Conservation (phyloP, 2,113 vertebrate genomes). For the Notarius quadriscutis region DNA sequence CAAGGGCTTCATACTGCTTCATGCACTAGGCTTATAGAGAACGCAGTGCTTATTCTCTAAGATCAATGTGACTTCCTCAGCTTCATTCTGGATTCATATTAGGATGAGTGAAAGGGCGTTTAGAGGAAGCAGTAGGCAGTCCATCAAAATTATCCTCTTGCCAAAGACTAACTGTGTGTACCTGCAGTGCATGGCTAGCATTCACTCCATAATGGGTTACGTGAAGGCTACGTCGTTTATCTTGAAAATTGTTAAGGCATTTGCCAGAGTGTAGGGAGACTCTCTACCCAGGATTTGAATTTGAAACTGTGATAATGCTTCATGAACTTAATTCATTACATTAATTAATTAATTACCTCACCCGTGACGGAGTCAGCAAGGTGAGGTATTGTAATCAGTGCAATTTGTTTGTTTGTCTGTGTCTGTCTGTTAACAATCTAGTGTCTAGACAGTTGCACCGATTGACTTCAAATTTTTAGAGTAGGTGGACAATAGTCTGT, state of each 20-base stretch:
- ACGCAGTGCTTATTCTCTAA: background rate
- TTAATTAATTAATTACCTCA: background rate
- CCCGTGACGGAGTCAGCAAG: too few species aligned
- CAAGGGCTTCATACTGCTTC: background rate
- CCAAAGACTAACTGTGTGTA: slow-evolving; percentile 33
- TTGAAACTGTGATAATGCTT: slow-evolving; percentile 1
- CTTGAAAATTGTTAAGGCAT: slow-evolving; percentile 32
- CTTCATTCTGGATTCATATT: slow-evolving; percentile 29
- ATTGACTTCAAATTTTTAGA: too few species aligned
- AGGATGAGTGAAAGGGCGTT: slow-evolving; percentile 20
- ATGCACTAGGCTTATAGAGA: background rate
- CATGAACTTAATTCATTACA: background rate
- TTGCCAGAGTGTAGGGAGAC: background rate
- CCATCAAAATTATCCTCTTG: slow-evolving; percentile 35
- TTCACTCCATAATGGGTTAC: slow-evolving; percentile 15
- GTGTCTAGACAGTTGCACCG: too few species aligned
- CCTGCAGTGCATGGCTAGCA: slow-evolving; percentile 29
- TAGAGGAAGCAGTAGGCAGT: slow-evolving; percentile 13
- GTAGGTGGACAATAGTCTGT: too few species aligned
- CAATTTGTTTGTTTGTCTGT: too few species aligned
- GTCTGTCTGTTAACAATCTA: too few species aligned
- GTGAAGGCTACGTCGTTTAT: slow-evolving; percentile 45
- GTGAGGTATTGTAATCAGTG: too few species aligned
- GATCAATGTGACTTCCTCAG: slow-evolving; percentile 17
- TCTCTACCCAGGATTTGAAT: background rate